Conservation (phyloP, 2,797 vertebrate genomes). For the Odontamblyopus lacepedii region DNA sequence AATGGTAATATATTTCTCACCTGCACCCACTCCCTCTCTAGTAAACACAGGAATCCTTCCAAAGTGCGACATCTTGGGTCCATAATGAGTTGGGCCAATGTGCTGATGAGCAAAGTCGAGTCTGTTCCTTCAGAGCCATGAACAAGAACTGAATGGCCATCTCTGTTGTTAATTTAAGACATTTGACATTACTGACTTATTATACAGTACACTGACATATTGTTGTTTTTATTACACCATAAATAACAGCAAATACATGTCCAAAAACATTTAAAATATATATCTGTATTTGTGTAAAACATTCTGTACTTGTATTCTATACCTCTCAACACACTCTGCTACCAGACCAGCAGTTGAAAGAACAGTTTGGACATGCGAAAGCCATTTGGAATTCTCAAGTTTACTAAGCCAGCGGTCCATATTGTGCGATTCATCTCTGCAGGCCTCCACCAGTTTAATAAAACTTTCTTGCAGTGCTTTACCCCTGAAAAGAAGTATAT, state of each 20-base stretch:
- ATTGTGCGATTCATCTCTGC: slow-evolving; percentile 70
- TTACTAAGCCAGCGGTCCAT: slow-evolving; percentile 88
- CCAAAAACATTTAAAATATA: too few species aligned
- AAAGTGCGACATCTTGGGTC: slow-evolving; percentile 82
- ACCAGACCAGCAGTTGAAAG: slow-evolving; percentile 84
- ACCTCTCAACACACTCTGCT: slow-evolving; percentile 88
- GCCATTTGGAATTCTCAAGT: slow-evolving; percentile 87
- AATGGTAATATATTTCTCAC: slow-evolving; percentile 50
- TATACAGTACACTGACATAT: neutral
- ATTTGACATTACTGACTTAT: neutral
- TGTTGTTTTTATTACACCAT: neutral
- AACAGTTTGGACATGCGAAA: slow-evolving; percentile 83
- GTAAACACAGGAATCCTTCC: slow-evolving; percentile 83
- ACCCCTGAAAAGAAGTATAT: slow-evolving; percentile 68
- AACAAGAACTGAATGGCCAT: slow-evolving; percentile 82
- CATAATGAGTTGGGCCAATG: slow-evolving; percentile 87
- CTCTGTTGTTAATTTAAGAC: slow-evolving; percentile 66
- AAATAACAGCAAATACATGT: neutral
- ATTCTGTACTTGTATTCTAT: neutral
- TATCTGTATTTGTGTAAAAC: neutral
- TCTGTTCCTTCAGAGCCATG: slow-evolving; percentile 86
- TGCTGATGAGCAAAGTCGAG: slow-evolving; percentile 83
- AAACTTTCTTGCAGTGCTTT: slow-evolving; percentile 86
- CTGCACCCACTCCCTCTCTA: slow-evolving; percentile 89
- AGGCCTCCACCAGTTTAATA: slow-evolving; percentile 81